These are phyloP conservation scores for Drosophila kanapiae DNA, from an alignment of 1,140 invertebrate species.

Conservation along the genomic window DNA sequence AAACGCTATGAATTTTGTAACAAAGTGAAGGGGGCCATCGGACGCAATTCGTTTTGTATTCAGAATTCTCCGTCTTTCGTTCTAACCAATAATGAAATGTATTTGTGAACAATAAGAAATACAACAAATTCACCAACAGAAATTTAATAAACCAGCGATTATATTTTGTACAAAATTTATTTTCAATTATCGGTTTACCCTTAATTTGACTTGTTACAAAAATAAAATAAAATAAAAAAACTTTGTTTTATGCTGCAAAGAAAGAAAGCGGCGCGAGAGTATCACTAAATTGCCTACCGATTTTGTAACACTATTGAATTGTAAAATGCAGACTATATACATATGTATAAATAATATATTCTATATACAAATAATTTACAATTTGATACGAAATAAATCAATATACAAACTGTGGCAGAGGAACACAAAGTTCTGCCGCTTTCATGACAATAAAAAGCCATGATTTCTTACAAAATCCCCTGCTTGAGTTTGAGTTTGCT, in stretches of 20 bases:
- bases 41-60: slow-evolving; percentile 45
- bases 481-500: neutral
- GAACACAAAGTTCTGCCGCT: neutral
- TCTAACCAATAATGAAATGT: slow-evolving; percentile 71
- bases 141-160: slow-evolving; percentile 53
- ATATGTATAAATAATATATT: slow-evolving; percentile 40
- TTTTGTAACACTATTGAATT: slow-evolving; percentile 65
- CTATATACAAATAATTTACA: slow-evolving; percentile 74
- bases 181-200: slow-evolving; percentile 28
- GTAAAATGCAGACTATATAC: slow-evolving; percentile 65
- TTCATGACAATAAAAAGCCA: slow-evolving; percentile 20
- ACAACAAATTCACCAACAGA: slow-evolving; percentile 5
- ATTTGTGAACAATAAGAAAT: slow-evolving; percentile 71
- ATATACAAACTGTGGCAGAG: slow-evolving; percentile 37
- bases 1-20: slow-evolving; percentile 26
- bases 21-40: slow-evolving; percentile 7
- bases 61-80: slow-evolving; percentile 53
- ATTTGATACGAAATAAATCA: slow-evolving; percentile 76
- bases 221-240: neutral
- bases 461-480: slow-evolving; percentile 7
- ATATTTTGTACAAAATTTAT: slow-evolving; percentile 49
- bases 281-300: slow-evolving; percentile 52
- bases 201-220: slow-evolving; percentile 12
- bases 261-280: slow-evolving; percentile 9
- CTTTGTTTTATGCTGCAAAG: slow-evolving; percentile 17